Base-by-base conservation (phyloP, 2,797 vertebrate species). In the Garrulus glandarius region DNA sequence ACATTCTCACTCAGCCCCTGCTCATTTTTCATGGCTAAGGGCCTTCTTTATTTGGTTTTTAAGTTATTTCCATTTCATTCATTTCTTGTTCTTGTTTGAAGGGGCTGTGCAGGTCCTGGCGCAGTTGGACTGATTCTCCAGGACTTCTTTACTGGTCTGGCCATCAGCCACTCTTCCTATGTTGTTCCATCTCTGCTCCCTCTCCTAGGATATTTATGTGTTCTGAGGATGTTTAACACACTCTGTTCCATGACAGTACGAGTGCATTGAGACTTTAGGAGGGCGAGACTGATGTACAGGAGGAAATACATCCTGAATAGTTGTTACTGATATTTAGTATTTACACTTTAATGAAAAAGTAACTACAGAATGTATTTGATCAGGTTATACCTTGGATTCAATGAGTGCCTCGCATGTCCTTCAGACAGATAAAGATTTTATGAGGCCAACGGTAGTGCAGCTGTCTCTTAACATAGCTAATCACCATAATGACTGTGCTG, bases 351-450 rank as follows among this genome's bases (percentile, higher is more conserved):
- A 56, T 93, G 67, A 81, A 46, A 37, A 69, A 72, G 37, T 75
- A 84, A 68, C 85, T 75, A 29, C 57, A 64, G 65, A 43, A 34
- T 0, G 2, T 47, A 41, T 75, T 41, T 46, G 57, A 59, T 80
- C 9, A 20, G 50, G 24, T 60, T 49, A 15, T 21, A 4, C 47
- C 29, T 7, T 3, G 1, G 39, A 53, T 39, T 85, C 37, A 41
- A 0, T 9, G 69, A 43, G 70, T 23, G 43, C 70, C 41, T 92
- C 29, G 11, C 11, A 1, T 50, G 75, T 60, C 72, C 67, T 90
- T 93, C 91, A 93, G 68, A 46, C 36, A 52, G 75, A 70, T 95
- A 64, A 84, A 97, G 94, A 17, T 60, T 60, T 78, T 70, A 94
- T 74, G 27, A 50, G 39, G 68, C 93, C 91, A 6, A 0, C 13